Conservation (phyloP, 2,888 invertebrate genomes). For the Eutolmus rufibarbis region DNA sequence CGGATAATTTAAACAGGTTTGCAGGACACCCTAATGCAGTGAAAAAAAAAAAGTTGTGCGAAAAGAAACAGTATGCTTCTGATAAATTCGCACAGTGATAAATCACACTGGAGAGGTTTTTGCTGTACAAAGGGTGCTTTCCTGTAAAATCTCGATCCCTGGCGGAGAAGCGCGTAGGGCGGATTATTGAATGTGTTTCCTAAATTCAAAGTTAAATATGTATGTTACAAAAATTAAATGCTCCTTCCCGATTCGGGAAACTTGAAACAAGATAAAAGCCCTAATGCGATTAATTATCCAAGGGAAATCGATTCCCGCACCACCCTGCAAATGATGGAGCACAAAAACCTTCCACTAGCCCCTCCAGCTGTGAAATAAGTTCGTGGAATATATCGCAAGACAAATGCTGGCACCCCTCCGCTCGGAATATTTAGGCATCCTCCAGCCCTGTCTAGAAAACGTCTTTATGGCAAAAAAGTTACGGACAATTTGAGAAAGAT, state of each 20-base stretch:
- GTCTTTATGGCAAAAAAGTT: not conserved
- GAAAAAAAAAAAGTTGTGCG: not conserved
- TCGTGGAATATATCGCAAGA: not conserved
- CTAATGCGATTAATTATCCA: not conserved
- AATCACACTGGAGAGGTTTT: not conserved
- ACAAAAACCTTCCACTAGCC: not conserved
- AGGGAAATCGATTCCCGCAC: not conserved
- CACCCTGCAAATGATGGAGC: not conserved
- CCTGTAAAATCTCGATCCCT: not conserved
- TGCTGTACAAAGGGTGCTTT: not conserved
- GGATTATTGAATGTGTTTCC: not conserved
- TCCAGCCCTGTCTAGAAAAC: not conserved
- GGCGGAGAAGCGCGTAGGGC: not conserved
- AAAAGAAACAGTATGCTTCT: not conserved
- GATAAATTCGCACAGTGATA: not conserved
- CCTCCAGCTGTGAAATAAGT: not conserved
- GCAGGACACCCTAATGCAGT: not conserved
- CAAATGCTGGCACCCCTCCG: not conserved
- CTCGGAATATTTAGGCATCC: not conserved
- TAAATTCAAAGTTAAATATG: not conserved
- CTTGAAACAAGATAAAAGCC: not conserved
- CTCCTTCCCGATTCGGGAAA: not conserved
- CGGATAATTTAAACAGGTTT: conserved; percentile 24
- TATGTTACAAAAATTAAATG: not conserved
- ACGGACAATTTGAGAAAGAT: conserved; percentile 3